These are phyloP conservation scores for Passer domesticus DNA, from an alignment of 2,113 vertebrate genomes.

Conservation along the genomic window DNA sequence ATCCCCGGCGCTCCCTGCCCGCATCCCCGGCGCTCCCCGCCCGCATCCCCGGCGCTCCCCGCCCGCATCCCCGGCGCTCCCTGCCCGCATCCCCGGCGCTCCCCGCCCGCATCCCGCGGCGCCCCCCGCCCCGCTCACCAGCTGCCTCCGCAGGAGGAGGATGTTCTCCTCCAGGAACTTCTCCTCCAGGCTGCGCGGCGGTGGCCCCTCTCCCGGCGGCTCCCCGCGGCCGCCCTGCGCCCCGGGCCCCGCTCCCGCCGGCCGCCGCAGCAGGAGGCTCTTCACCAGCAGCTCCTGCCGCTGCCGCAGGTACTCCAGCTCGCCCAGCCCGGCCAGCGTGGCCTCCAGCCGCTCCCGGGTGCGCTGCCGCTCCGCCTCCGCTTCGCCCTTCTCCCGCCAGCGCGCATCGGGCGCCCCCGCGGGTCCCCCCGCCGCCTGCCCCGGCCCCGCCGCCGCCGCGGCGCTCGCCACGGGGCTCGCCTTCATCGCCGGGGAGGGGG, in stretches of 20 bases:
- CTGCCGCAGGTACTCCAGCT: neutral
- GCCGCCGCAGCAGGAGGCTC: neutral
- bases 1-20: neutral
- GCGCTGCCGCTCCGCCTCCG: no score
- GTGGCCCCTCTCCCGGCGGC: neutral
- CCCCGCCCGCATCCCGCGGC: neutral
- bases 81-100: neutral
- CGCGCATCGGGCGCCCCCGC: no score
- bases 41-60: neutral
- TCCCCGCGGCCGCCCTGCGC: neutral
- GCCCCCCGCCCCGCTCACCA: constrained; percentile 76
- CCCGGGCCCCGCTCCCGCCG: neutral
- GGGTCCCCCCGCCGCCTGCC: no score
- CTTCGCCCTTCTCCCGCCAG: no score
- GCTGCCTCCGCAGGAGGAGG: constrained; percentile 85
- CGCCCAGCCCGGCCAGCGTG: neutral
- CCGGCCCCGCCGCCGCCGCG: no score
- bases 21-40: neutral
- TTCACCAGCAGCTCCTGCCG: neutral
- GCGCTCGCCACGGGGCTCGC: no score
- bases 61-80: neutral
- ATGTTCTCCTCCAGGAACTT: constrained; percentile 90
- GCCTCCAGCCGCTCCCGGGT: no score
- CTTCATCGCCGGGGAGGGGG: no score
- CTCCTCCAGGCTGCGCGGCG: constrained; percentile 78